A percentile compares a stretch with the other conserved stretches of the same genome.
Evolutionary conservation across 2,888 invertebrate genomes (phyloP).

Genomic region (Dryobota labecula): DNA sequence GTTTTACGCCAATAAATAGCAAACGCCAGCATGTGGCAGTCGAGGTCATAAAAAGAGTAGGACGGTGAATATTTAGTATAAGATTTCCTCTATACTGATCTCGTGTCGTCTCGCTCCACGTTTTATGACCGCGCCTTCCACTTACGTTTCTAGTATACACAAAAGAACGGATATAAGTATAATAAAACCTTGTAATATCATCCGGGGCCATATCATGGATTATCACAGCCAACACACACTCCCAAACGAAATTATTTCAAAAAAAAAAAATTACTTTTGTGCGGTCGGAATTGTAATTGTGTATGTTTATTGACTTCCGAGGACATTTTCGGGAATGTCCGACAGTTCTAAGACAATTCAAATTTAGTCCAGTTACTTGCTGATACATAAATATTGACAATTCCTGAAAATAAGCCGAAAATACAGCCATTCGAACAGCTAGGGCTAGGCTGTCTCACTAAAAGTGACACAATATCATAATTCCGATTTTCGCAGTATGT

Average conservation of each 20-base stretch:
- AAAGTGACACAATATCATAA: conserved; percentile 2
- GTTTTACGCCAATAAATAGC: not conserved
- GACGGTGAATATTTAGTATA: not conserved
- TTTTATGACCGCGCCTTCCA: not conserved
- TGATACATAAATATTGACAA: not conserved
- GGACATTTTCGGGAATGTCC: not conserved
- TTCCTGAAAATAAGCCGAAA: not conserved
- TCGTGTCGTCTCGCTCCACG: conserved; percentile 17
- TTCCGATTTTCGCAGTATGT: conserved; percentile 18
- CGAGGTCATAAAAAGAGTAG: not conserved
- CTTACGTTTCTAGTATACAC: conserved; percentile 14
- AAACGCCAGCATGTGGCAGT: not conserved
- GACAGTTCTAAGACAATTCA: not conserved
- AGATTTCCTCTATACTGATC: not conserved
- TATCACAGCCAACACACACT: conserved; percentile 74
- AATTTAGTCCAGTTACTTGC: not conserved
- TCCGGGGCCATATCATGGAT: conserved; percentile 58
- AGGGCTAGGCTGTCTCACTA: not conserved
- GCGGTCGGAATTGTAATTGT: conserved; percentile 20
- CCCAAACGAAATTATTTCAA: conserved; percentile 60
- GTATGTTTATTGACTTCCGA: not conserved
- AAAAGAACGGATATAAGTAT: conserved; percentile 21
- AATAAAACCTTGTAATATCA: conserved; percentile 60
- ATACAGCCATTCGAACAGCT: no score
- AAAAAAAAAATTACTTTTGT: conserved; percentile 21